Evolutionary conservation across 2,888 invertebrate species (phyloP), one percentile per base, ranked within the genome.

Genomic region (Hofmannophila pseudospretella): DNA sequence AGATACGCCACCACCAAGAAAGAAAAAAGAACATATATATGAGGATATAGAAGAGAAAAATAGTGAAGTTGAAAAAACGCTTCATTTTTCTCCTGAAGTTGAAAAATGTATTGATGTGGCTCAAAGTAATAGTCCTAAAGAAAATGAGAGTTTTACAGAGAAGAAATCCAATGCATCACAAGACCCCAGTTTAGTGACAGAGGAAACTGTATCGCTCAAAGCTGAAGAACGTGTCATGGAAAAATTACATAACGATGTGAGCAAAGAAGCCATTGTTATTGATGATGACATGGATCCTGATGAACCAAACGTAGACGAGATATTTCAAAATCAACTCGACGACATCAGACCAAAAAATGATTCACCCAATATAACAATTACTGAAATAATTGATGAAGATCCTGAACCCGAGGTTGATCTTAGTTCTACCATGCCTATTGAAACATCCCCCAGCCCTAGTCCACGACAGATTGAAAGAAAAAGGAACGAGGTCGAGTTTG

Each of bases 11-110:
- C 70, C 77, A 2, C 76, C 81, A 3, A 78, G 88, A 39, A 80
- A 88, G 55, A 88, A 86, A 45, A 88, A 88, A 49, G 90, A 90
- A 44, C 90, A 90, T 56, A 88, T 90, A 41, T 90, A 90, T 47
- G 90, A 90, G 71, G 90, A 90, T 42, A 90, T 90, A 46, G 89
- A 88, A 42, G 79, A 82, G 48, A 75, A 75, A 58, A 64, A 63
- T 33, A 54, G 63, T 25, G 67, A 81, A 45, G 41, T 42, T 1
- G 80, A 79, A 42, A 88, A 88, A 52, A 71, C 68, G 36, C 66
- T 88, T n/a, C 82, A 89, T 41, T 89, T 88, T 54, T 80, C 85
- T 4, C 67, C 80, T 26, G 76, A 84, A 7, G 62, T 74, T 39
- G 74, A 85, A 36, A 78, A 76, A 41, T n/a, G 7, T 23, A 7